Evolutionary conservation across 1,140 invertebrate genomes (phyloP), one percentile per base, ranked within the genome.

Genomic region (Ridgeia piscesae): DNA sequence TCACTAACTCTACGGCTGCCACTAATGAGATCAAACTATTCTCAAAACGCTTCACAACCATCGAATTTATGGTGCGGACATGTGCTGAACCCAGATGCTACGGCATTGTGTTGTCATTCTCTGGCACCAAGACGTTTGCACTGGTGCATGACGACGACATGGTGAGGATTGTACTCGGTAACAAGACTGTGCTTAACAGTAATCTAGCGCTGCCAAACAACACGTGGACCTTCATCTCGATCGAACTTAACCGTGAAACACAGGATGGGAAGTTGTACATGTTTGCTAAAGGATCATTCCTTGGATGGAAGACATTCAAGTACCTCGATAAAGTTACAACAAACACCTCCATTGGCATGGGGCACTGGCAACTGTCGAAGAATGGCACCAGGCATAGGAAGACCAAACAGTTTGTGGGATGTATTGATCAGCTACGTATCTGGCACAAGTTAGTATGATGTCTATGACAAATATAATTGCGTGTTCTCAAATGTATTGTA

Each of bases 101-200:
- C 33, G 89, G 89, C 35, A 90, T 33, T 35, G n/a, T 90, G 17
- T n/a, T 90, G 89, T 90, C 89, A 90, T 90, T 90, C 9, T 90
- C 89, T 34, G 33, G 34, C 35, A 90, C 17, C 17, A 90, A 90
- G 58, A 77, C 58, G 4, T 77, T 77, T 31, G 58, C 58, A 77
- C 58, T 77, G 58, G 11, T 77, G 17, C 58, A 77, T n/a, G n/a
- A n/a, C 27, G 11, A 77, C 11, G 58, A 77, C 58, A 77, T 21
- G 27, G 17, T 77, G 58, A 77, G 27, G 58, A 77, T 77, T 77
- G 58, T 77, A 77, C 58, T 21, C 58, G 58, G 58, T 77, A 21
- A 77, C 6, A 77, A 77, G 11, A 21, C 27, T 77, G 58, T 77
- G 2, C 27, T 77, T 77, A 21, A 77, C 27, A 77, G 58, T 77